A percentile compares a stretch with the other conserved stretches of the same genome.
Evolutionary conservation across 1,140 invertebrate genomes (phyloP).

Genomic region (Drosophila pectinifera): DNA sequence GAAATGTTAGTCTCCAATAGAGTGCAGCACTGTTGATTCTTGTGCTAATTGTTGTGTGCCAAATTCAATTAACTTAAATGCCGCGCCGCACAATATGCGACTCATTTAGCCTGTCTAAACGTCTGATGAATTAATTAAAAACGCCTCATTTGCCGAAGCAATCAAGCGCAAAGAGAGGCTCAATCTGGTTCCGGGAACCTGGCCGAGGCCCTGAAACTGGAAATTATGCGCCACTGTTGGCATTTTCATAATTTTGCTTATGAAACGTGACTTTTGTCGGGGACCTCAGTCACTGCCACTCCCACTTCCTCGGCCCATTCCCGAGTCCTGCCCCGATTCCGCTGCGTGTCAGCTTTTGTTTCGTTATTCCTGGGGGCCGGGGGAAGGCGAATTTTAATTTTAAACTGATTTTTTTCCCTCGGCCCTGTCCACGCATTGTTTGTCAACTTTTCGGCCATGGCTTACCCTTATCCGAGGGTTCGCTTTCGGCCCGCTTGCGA

Average conservation of each 20-base stretch:
- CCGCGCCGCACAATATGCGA: conserved; percentile 54
- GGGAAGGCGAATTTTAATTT: conserved; percentile 67
- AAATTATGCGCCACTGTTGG: conserved; percentile 75
- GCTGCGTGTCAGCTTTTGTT: conserved; percentile 55
- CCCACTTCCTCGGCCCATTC: conserved; percentile 27
- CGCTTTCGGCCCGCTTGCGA: conserved; percentile 8
- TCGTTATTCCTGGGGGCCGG: conserved; percentile 9
- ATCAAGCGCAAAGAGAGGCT: conserved; percentile 57
- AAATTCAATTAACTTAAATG: conserved; percentile 58
- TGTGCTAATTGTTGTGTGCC: conserved; percentile 60
- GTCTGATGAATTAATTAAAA: conserved; percentile 80
- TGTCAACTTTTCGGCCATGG: conserved; percentile 68
- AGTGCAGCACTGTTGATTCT: conserved; percentile 68
- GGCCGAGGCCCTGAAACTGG: conserved; percentile 28
- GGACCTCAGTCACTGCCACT: conserved; percentile 28
- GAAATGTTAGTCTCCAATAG: conserved; percentile 73
- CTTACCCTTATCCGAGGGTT: conserved; percentile 58
- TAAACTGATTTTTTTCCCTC: conserved; percentile 55
- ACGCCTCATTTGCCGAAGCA: conserved; percentile 75
- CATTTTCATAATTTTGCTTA: conserved; percentile 81
- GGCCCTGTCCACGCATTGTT: conserved; percentile 65
- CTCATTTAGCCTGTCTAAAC: conserved; percentile 37
- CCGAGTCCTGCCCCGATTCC: conserved; percentile 51
- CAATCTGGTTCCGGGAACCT: conserved; percentile 31
- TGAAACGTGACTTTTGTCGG: conserved; percentile 74